Conservation (phyloP, 2,113 vertebrate species). For the Seriola rivoliana region DNA sequence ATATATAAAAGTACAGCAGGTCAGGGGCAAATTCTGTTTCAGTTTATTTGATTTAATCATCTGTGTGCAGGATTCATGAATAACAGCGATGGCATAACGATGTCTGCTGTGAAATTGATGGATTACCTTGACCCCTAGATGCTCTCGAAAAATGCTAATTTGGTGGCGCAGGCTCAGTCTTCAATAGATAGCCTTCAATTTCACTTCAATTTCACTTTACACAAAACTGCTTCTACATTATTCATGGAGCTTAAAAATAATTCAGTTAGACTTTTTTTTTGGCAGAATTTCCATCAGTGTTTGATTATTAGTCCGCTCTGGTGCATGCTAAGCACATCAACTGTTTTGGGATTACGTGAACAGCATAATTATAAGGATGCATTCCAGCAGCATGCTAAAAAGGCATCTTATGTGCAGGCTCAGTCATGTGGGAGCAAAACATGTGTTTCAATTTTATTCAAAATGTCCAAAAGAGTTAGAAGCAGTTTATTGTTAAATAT, state of each 20-base stretch:
- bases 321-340: conserved; percentile 67
- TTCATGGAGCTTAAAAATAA: conserved; percentile 77
- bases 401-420: conserved; percentile 17
- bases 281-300: conserved; percentile 68
- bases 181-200: conserved; percentile 75
- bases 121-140: conserved; percentile 80
- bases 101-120: conserved; percentile 79
- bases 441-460: conserved; percentile 13
- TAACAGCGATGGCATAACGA: conserved; percentile 68
- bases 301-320: conserved; percentile 70
- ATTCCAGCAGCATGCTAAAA: conserved; percentile 59
- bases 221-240: conserved; percentile 73
- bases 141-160: conserved; percentile 81
- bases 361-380: conserved; percentile 59
- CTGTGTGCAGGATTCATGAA: conserved; percentile 73
- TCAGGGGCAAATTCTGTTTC: conserved; percentile 63
- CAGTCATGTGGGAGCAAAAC: conserved; percentile 8
- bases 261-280: conserved; percentile 63
- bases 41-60: conserved; percentile 71
- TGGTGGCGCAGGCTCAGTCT: conserved; percentile 56
- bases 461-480: conserved; percentile 1
- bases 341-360: conserved; percentile 67
- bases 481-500: conserved; percentile 9
- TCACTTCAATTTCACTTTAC: conserved; percentile 68
- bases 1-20: conserved; percentile 51